phyloP scores from a whole-genome alignment of 2,113 vertebrate species.

The Lepisosteus oculatus region DNA sequence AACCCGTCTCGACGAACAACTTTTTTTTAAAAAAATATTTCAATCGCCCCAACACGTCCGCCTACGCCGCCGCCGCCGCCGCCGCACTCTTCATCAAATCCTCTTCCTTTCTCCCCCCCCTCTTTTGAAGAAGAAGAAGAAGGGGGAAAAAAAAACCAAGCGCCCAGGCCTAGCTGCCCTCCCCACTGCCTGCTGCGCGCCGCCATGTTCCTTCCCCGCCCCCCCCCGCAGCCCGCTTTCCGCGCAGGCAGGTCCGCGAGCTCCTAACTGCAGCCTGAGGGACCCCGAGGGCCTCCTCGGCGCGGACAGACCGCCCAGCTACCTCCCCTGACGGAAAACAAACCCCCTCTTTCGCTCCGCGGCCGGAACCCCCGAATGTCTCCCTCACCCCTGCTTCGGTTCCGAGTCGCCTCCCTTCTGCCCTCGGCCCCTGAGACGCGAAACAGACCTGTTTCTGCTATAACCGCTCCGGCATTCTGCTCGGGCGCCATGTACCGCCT shows the following conservation, averaged over 20 bases:
- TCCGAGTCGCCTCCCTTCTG: constrained; percentile 21
- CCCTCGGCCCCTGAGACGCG: constrained; percentile 30
- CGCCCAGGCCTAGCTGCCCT: constrained; percentile 62
- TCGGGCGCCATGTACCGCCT: constrained; percentile 72
- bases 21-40: too few relatives aligned
- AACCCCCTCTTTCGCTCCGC: constrained; percentile 15
- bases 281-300: constrained; percentile 70
- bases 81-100: too few relatives aligned
- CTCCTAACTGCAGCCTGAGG: constrained; percentile 57
- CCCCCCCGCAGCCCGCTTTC: constrained; percentile 36
- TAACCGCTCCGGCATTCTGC: constrained; percentile 67
- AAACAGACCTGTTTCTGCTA: constrained; percentile 38
- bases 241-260: constrained; percentile 68
- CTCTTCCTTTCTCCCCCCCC: too few relatives aligned
- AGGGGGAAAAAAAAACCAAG: too few relatives aligned
- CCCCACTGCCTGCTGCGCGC: constrained; percentile 64
- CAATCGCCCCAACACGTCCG: too few relatives aligned
- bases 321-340: constrained; percentile 63
- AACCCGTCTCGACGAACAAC: too few relatives aligned
- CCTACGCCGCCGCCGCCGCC: too few relatives aligned
- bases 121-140: too few relatives aligned
- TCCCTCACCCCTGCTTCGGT: constrained; percentile 58
- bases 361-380: constrained; percentile 23
- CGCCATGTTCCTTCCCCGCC: constrained; percentile 56
- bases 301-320: constrained; percentile 57